Base-by-base conservation (phyloP, 2,888 invertebrate genomes). In the Cosmia pyralina region DNA sequence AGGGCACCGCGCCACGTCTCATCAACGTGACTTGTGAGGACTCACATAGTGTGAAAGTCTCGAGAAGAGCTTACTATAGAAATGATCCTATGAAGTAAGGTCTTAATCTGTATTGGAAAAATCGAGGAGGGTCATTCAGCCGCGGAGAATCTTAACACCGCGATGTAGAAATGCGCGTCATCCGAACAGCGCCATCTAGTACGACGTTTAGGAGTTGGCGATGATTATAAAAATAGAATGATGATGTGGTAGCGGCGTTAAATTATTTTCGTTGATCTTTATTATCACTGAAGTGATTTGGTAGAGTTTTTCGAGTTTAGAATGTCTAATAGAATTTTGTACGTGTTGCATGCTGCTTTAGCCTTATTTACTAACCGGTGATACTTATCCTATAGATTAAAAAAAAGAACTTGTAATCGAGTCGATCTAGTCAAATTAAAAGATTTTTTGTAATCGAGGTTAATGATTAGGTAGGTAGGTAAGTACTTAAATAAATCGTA, bases 1-100 rank as follows among this genome's bases (percentile, higher is more conserved):
- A 97, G 2, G 97, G 97, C 81, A 97, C 94, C 2, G 97, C 97
- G 2, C 97, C 97, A 89, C 97, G 97, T 52, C 92, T 95, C 0
- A 97, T 96, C 22, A 92, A 86, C 53, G 77, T 77, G 77, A 75
- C 58, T 75, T 75, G 69, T 67, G 69, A 68, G 48, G 63, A 69
- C 75, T 77, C 77, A 77, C 77, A 48, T 75, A 52, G 15, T 59
- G 59, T 59, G 59, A 59, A 59, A 59, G 59, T 59, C 59, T 59
- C 59, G 38, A 59, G 59, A 59, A 59, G 59, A 59, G 59, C 59
- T 59, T 41, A 59, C 59, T 59, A 59, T 59, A 59, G 59, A 59
- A 59, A 59, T 59, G 59, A 59, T 59, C 59, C 59, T 59, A 41
- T 59, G 59, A 59, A 59, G 59, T 59, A 59, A 60, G 41, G 60